Conservation (phyloP, 2,113 vertebrate species). For the Syngnathus floridae region DNA sequence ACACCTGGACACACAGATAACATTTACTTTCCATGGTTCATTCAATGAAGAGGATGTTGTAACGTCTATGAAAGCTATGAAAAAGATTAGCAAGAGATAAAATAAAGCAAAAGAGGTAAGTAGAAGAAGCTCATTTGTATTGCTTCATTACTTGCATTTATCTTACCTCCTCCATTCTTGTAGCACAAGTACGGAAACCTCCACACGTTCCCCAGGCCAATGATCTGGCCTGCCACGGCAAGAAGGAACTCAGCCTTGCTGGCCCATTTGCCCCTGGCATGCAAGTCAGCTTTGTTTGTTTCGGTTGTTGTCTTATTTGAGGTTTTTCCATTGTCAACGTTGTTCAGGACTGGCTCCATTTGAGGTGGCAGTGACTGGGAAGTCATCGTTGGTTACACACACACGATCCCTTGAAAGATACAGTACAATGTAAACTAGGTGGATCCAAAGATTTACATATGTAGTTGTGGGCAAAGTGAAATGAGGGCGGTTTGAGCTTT, state of each 20-base stretch:
- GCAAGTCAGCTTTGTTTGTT: constrained; percentile 25
- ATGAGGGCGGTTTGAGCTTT: not conserved
- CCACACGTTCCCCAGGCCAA: constrained; percentile 70
- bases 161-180: constrained; percentile 70
- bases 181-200: constrained; percentile 72
- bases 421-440: not conserved
- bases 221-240: constrained; percentile 69
- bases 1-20: constrained; percentile 52
- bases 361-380: constrained; percentile 23
- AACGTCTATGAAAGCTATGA: not conserved
- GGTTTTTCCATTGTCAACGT: constrained; percentile 7
- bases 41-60: too few relatives aligned
- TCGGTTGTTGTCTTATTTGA: constrained; percentile 8
- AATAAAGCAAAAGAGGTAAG: not conserved
- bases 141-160: not conserved
- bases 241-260: constrained; percentile 68
- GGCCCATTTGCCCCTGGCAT: constrained; percentile 65
- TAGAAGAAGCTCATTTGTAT: not conserved
- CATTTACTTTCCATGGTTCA: not conserved
- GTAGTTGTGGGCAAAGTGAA: too few relatives aligned
- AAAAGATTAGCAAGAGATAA: not conserved
- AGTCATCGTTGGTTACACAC: constrained; percentile 33
- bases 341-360: constrained; percentile 19
- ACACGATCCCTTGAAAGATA: constrained; percentile 20
- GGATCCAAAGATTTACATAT: too few relatives aligned